These are phyloP conservation scores for Rhopalosiphum padi DNA, from an alignment of 1,140 invertebrate species.

Conservation along the genomic window DNA sequence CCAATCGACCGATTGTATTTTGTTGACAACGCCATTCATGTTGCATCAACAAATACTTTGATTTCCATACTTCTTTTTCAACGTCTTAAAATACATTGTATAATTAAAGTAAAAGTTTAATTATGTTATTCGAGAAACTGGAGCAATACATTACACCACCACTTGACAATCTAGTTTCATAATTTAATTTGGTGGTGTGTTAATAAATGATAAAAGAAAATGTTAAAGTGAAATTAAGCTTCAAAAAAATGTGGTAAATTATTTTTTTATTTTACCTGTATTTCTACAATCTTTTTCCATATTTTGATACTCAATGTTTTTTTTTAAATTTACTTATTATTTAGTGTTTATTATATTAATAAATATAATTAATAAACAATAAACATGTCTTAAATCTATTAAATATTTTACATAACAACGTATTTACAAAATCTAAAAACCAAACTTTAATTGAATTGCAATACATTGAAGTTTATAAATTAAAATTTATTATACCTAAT, in stretches of 20 bases:
- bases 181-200: not conserved
- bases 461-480: not conserved
- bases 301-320: not conserved
- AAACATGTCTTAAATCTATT: not conserved
- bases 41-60: slow-evolving; percentile 17
- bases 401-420: slow-evolving; percentile 7
- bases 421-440: not conserved
- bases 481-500: not conserved
- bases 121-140: not conserved
- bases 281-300: not conserved
- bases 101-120: not conserved
- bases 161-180: not conserved
- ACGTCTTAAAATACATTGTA: not conserved
- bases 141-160: not conserved
- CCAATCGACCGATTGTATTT: not conserved
- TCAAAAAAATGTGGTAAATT: not conserved
- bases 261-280: slow-evolving; percentile 16
- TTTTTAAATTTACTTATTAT: not conserved
- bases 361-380: not conserved
- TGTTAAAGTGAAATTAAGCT: too few relatives aligned
- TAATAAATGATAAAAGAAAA: too few relatives aligned
- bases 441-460: not conserved
- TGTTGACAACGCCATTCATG: slow-evolving; percentile 32
- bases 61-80: slow-evolving; percentile 23
- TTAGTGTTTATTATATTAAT: not conserved